A percentile compares a stretch with the other conserved stretches of the same genome.
Conservation (phyloP, 64 coral and sea anemone genomes). For the Porites australiensis region DNA sequence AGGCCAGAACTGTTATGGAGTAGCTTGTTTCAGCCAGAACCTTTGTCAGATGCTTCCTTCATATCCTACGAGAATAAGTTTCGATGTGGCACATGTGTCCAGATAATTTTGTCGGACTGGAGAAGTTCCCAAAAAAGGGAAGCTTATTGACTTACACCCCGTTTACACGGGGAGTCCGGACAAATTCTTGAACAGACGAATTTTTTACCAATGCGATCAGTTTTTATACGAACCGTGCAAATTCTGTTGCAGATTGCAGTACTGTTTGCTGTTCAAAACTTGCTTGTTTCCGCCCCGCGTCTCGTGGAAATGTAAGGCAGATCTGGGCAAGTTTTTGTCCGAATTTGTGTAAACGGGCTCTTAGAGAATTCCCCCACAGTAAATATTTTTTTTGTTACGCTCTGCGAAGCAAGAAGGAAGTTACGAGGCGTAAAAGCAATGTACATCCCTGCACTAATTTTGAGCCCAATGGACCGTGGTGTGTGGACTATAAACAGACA, state of each 20-base stretch:
- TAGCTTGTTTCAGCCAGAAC: slow-evolving; percentile 89
- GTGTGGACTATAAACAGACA: too few relatives aligned
- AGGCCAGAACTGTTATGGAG: slow-evolving; percentile 82
- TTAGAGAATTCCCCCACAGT: neutral
- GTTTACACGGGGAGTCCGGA: too few relatives aligned
- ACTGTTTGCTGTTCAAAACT: too few relatives aligned
- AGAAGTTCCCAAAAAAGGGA: neutral
- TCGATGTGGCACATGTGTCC: slow-evolving; percentile 79
- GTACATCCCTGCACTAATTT: too few relatives aligned
- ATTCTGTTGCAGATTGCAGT: too few relatives aligned
- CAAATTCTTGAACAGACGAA: too few relatives aligned
- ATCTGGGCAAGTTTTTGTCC: too few relatives aligned
- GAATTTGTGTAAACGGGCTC: neutral
- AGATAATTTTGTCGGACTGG: neutral
- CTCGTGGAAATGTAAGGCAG: too few relatives aligned
- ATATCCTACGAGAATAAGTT: slow-evolving; percentile 86
- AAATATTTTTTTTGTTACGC: neutral
- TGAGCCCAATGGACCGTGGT: too few relatives aligned
- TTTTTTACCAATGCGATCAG: too few relatives aligned
- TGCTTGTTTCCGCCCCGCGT: too few relatives aligned
- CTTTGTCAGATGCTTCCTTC: slow-evolving; percentile 91
- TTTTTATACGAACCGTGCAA: too few relatives aligned
- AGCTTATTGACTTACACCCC: neutral
- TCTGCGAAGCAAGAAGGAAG: neutral
- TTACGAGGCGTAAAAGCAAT: neutral